These are phyloP conservation scores for Tetragonula clypearis DNA, from an alignment of 1,140 invertebrate genomes.

Conservation along the genomic window DNA sequence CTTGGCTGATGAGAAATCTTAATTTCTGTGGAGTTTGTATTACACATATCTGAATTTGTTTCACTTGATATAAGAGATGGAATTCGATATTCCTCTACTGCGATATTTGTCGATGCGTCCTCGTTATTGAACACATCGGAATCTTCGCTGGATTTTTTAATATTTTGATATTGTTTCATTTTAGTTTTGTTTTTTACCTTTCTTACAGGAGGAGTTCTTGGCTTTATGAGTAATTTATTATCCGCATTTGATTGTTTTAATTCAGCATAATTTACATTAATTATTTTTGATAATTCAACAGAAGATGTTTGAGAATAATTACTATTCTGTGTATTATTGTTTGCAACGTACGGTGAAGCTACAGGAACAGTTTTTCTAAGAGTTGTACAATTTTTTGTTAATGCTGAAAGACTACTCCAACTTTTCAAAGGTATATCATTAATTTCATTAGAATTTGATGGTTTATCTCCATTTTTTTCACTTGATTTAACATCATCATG, in stretches of 20 bases:
- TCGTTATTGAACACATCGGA: slow-evolving; percentile 65
- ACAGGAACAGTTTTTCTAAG: slow-evolving; percentile 20
- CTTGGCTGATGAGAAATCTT: slow-evolving; percentile 39
- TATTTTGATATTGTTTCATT: slow-evolving; percentile 25
- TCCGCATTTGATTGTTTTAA: slow-evolving; percentile 40
- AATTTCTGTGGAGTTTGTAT: slow-evolving; percentile 22
- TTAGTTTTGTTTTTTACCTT: slow-evolving; percentile 58
- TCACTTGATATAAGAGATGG: slow-evolving; percentile 1
- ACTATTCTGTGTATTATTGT: slow-evolving; percentile 24
- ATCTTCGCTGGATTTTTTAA: slow-evolving; percentile 47
- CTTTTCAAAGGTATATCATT: slow-evolving; percentile 63
- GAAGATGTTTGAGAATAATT: slow-evolving; percentile 10
- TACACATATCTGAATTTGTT: neutral
- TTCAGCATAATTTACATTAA: slow-evolving; percentile 72
- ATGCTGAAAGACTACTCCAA: slow-evolving; percentile 71
- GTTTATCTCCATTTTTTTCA: slow-evolving; percentile 14
- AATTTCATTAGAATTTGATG: slow-evolving; percentile 31
- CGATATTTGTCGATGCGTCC: slow-evolving; percentile 29
- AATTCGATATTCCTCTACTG: slow-evolving; percentile 39
- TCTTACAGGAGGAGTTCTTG: slow-evolving; percentile 43
- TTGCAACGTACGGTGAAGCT: slow-evolving; percentile 13
- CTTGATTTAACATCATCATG: neutral
- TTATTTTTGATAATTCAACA: slow-evolving; percentile 72
- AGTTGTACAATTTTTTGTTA: slow-evolving; percentile 54
- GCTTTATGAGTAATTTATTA: slow-evolving; percentile 31